phyloP scores from a whole-genome alignment of 2,888 invertebrate genomes.

The Coecobrya sp. region DNA sequence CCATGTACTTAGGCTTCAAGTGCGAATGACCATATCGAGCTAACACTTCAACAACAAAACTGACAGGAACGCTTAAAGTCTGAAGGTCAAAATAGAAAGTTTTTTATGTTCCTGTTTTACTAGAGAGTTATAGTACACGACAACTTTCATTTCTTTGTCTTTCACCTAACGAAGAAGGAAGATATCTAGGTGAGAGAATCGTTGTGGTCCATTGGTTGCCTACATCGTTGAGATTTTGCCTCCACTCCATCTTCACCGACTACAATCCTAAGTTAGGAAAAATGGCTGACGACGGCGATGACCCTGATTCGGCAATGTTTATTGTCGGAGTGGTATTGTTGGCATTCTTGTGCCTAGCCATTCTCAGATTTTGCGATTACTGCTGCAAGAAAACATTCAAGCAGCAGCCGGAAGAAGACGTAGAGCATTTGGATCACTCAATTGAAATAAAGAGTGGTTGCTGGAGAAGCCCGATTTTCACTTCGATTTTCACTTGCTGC shows the following conservation, averaged over 20 bases:
- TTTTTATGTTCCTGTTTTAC: background rate
- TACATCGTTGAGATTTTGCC: too few species aligned
- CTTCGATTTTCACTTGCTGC: background rate
- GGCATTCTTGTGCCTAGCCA: background rate
- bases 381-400: background rate
- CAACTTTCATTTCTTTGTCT: background rate
- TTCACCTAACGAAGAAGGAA: background rate
- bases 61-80: background rate
- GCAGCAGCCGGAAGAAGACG: constrained; percentile 8
- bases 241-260: too few species aligned
- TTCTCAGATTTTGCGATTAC: background rate
- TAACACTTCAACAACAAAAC: background rate
- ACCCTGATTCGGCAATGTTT: background rate
- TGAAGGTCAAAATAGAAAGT: constrained; percentile 29
- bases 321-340: background rate
- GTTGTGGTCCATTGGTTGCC: background rate
- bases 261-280: too few species aligned
- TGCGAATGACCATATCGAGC: background rate
- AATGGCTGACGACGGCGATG: background rate
- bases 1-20: too few species aligned
- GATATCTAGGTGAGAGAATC: background rate
- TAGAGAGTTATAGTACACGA: background rate
- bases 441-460: background rate
- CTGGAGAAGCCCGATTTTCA: background rate
- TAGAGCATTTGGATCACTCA: constrained; percentile 18